These are phyloP conservation scores for Psylliodes chrysocephalus DNA, from an alignment of 2,888 invertebrate genomes.

Conservation along the genomic window DNA sequence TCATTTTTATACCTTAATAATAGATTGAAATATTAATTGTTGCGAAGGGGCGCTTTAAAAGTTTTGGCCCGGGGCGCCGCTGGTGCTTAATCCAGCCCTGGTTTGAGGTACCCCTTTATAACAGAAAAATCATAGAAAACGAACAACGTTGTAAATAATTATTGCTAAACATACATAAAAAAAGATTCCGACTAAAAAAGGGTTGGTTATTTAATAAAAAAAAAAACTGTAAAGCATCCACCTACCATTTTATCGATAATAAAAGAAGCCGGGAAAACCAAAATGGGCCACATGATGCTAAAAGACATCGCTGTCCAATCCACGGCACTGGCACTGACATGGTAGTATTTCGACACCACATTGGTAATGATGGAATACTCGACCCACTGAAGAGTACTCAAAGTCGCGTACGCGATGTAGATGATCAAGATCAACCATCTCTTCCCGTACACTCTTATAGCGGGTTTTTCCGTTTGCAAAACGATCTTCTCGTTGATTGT, in stretches of 20 bases:
- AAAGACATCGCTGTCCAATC: slow-evolving; percentile 98
- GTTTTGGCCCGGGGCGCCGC: no score
- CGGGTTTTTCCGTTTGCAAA: slow-evolving; percentile 12
- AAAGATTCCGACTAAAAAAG: no score
- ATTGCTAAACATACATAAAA: no score
- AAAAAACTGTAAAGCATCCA: no score
- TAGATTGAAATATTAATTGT: no score
- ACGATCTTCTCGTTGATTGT: slow-evolving; percentile 13
- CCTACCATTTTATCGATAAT: slow-evolving; percentile 91
- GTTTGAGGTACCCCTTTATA: no score
- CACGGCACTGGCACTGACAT: slow-evolving; percentile 76
- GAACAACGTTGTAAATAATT: no score
- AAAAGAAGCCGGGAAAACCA: slow-evolving; percentile 96
- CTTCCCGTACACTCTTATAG: slow-evolving; percentile 71
- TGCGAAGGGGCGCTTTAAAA: no score
- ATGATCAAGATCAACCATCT: slow-evolving; percentile 87
- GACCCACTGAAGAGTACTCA: slow-evolving; percentile 95
- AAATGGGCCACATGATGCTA: slow-evolving; percentile 94
- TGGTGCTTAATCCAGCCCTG: no score
- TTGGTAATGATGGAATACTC: slow-evolving; percentile 93
- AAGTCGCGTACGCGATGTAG: slow-evolving; percentile 86
- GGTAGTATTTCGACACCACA: slow-evolving; percentile 80
- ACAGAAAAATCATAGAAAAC: no score
- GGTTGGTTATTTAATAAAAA: no score
- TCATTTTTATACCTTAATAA: no score